phyloP scores from a whole-genome alignment of 2,113 vertebrate genomes.

The Sylvia atricapilla region DNA sequence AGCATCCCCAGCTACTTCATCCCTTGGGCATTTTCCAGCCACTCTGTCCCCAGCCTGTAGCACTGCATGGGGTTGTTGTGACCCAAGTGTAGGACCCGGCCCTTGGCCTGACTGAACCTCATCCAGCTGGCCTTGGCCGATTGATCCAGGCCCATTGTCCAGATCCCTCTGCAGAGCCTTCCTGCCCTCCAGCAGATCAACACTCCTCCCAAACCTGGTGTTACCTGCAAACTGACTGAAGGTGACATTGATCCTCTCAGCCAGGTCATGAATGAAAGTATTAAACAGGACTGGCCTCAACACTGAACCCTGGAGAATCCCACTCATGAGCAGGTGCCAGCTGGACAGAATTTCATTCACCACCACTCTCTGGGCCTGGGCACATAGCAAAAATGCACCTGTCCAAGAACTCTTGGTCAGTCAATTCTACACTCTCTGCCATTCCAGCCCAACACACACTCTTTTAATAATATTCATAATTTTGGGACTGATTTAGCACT shows the following conservation, averaged over 20 bases:
- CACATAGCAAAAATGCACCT: background rate
- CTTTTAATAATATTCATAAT: background rate
- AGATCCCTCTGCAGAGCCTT: background rate
- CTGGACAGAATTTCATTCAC: background rate
- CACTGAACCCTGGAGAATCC: background rate
- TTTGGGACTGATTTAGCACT: background rate
- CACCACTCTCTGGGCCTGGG: background rate
- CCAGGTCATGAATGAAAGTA: background rate
- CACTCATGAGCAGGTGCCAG: background rate
- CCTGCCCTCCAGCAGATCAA: background rate
- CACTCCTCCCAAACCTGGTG: rapidly evolving
- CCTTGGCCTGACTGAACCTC: background rate
- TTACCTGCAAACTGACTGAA: background rate
- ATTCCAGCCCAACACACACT: background rate
- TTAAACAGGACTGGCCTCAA: background rate
- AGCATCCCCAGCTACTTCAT: background rate
- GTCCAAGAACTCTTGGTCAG: background rate
- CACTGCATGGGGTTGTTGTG: background rate
- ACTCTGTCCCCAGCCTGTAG: background rate
- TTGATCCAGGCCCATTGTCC: background rate
- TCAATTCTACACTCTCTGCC: background rate
- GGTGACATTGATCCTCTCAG: background rate
- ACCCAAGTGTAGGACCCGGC: background rate
- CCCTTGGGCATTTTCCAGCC: background rate
- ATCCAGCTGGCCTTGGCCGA: background rate